Evolutionary conservation across 1,140 invertebrate genomes (phyloP).

Genomic region (Heliconius eleuchia): DNA sequence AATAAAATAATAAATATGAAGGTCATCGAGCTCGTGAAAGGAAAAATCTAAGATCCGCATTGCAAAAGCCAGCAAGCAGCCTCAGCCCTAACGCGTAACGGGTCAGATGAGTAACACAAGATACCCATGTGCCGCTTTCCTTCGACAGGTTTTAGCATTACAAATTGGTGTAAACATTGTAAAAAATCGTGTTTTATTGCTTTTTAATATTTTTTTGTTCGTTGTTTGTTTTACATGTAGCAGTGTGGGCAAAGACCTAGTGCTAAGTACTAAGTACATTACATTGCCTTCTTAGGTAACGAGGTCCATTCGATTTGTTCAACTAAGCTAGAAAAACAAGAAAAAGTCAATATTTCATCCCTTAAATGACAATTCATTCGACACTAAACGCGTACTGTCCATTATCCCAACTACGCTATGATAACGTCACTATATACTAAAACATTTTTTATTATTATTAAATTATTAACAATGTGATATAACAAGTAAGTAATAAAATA

Average conservation of each 20-base stretch:
- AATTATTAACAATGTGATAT: neutral
- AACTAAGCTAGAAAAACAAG: too few relatives aligned
- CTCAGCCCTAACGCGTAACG: slow-evolving; percentile 25
- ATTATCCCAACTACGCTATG: too few relatives aligned
- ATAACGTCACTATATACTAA: too few relatives aligned
- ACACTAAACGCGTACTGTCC: too few relatives aligned
- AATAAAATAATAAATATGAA: slow-evolving; percentile 20
- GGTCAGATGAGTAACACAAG: slow-evolving; percentile 32
- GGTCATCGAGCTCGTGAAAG: slow-evolving; percentile 32
- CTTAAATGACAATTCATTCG: too few relatives aligned
- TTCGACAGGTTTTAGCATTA: neutral
- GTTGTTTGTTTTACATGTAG: too few relatives aligned
- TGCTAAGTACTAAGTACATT: too few relatives aligned
- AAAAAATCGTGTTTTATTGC: neutral
- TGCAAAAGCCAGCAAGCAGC: slow-evolving; percentile 14
- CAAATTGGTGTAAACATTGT: neutral
- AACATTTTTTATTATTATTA: neutral
- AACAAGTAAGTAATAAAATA: neutral
- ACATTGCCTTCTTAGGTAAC: too few relatives aligned
- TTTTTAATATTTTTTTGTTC: too few relatives aligned
- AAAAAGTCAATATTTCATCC: too few relatives aligned
- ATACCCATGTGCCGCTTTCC: slow-evolving; percentile 26
- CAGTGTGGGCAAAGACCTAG: too few relatives aligned
- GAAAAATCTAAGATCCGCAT: slow-evolving; percentile 39
- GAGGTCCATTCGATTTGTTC: too few relatives aligned